phyloP scores from a whole-genome alignment of 2,797 vertebrate genomes.

The Sylvilagus floridanus region DNA sequence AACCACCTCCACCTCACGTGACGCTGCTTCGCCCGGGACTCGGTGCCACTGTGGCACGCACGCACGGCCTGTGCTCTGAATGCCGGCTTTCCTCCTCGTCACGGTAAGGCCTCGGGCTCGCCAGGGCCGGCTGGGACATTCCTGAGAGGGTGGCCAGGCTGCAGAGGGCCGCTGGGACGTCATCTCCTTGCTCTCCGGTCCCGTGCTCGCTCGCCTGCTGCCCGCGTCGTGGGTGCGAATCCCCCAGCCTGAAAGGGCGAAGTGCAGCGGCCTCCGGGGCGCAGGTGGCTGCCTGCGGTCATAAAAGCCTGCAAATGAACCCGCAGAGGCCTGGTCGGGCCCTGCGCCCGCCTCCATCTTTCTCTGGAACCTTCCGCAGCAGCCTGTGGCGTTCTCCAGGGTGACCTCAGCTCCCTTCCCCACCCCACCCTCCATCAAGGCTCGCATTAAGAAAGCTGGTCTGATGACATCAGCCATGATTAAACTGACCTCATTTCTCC shows the following conservation, averaged over 20 bases:
- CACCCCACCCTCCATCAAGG: constrained; percentile 76
- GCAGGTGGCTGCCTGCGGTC: constrained; percentile 32
- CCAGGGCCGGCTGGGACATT: background rate
- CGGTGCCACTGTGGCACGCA: background rate
- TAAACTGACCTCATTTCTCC: constrained; percentile 86
- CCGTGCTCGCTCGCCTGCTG: background rate
- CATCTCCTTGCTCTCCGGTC: background rate
- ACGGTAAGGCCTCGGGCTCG: background rate
- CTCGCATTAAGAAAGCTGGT: constrained; percentile 81
- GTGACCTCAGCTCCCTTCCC: constrained; percentile 79
- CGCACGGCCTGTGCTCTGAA: background rate
- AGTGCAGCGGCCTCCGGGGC: constrained; percentile 76
- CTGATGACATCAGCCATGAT: constrained; percentile 82
- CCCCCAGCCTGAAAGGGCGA: background rate
- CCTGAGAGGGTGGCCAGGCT: background rate
- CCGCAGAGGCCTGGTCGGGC: constrained; percentile 78
- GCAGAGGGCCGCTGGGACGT: background rate
- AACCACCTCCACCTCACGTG: background rate
- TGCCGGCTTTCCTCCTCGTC: background rate
- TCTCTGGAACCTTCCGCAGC: constrained; percentile 65
- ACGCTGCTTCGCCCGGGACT: background rate
- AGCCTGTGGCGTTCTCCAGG: background rate
- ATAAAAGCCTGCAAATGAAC: constrained; percentile 74
- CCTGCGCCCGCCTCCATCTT: constrained; percentile 59
- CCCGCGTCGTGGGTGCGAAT: constrained; percentile 44